A percentile compares a stretch with the other conserved stretches of the same genome.
Evolutionary conservation across 2,113 vertebrate species (phyloP).

Genomic region (Podocnemis expansa): DNA sequence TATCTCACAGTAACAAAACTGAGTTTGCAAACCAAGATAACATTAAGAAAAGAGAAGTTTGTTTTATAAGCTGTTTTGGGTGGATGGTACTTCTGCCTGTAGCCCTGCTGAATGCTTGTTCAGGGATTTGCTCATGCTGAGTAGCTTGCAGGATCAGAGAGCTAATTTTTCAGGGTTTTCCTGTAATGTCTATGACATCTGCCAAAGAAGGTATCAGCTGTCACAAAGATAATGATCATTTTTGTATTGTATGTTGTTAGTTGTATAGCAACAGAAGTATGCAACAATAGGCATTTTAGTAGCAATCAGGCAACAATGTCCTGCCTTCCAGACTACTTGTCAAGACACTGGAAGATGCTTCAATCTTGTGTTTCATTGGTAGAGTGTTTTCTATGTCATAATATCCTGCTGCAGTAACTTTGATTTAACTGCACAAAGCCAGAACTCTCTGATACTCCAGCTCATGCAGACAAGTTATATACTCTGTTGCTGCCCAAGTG

Average conservation of each 20-base stretch:
- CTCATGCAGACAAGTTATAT: neutral
- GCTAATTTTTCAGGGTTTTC: constrained; percentile 5
- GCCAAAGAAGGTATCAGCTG: neutral
- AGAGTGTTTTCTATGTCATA: neutral
- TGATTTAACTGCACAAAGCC: neutral
- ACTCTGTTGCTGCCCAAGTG: neutral
- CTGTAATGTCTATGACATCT: neutral
- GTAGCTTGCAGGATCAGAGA: neutral
- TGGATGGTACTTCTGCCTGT: neutral
- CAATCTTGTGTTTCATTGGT: neutral
- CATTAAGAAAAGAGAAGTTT: neutral
- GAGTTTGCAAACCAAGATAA: neutral
- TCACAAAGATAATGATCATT: neutral
- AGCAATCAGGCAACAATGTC: neutral
- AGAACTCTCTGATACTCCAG: neutral
- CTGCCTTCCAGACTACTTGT: neutral
- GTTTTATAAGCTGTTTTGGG: neutral
- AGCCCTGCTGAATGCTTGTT: neutral
- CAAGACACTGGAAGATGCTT: neutral
- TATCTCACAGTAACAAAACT: neutral
- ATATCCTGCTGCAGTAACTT: accelerated
- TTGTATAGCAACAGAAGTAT: neutral
- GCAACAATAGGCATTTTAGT: neutral
- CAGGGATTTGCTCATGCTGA: neutral
- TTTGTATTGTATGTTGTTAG: constrained; percentile 13